These are phyloP conservation scores for Protaetia brevitarsis DNA, from an alignment of 1,140 invertebrate species.

Conservation along the genomic window DNA sequence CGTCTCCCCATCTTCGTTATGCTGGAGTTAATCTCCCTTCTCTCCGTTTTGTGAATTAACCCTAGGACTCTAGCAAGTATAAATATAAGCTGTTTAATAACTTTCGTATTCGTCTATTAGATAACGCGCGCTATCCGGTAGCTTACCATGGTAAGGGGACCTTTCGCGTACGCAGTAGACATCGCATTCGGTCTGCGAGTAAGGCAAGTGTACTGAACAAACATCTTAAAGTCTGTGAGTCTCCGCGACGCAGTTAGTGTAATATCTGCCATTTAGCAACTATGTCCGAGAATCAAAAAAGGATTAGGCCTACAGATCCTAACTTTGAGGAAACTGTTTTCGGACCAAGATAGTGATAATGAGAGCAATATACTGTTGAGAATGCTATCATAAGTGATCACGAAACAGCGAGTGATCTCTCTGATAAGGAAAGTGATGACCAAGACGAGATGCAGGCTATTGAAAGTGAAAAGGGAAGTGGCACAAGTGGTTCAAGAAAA, in stretches of 20 bases:
- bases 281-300: conserved; percentile 22
- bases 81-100: conserved; percentile 22
- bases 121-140: conserved; percentile 10
- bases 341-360: neutral
- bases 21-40: no score
- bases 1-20: no score
- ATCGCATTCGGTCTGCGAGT: conserved; percentile 21
- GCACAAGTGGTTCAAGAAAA: conserved; percentile 12
- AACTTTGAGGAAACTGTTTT: conserved; percentile 19
- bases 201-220: neutral
- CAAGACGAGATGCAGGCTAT: conserved; percentile 24
- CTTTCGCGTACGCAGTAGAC: conserved; percentile 22
- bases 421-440: conserved; percentile 22
- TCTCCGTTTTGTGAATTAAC: no score
- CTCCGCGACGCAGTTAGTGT: conserved; percentile 6
- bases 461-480: conserved; percentile 23
- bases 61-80: conserved; percentile 21
- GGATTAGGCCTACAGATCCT: conserved; percentile 20
- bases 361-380: neutral
- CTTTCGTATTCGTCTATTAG: neutral
- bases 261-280: conserved; percentile 25
- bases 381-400: conserved; percentile 12
- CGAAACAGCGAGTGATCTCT: neutral
- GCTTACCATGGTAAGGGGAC: conserved; percentile 13
- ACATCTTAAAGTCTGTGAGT: neutral